Base-by-base conservation (phyloP, 2,113 vertebrate species). In the Holacanthus passer region DNA sequence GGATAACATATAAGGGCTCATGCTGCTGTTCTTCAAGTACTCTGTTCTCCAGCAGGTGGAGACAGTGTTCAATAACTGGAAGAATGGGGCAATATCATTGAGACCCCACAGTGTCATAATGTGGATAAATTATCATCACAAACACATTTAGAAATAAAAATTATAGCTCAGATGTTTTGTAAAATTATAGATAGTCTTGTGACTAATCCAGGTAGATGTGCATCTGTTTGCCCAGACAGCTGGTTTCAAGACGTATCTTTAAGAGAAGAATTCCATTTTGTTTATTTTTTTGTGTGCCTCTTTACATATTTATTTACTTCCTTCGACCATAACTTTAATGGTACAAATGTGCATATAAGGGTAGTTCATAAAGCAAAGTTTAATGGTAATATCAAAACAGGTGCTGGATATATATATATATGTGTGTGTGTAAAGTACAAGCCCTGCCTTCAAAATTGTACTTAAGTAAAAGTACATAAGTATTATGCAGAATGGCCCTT, bases 31-130 rank as follows among this genome's bases (percentile, higher is more conserved):
- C 1, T 3, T 27, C 55, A 13, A 4, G 12, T 2, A 24, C 10
- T 43, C 5, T 32, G 1, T 66, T 45, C 20, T 67, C 77, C 81
- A 83, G 76, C 24, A 83, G 85, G 27, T 52, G 65, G 70, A 62
- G 60, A 71, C 76, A 74, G 39, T 22, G 22, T 19, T 63, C 17
- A 17, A 27, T 32, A 37, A 41, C 55, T 58, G 1, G 3, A 16
- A 35, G 35, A 58, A n/a, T 29, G 9, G 53, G 12, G 37, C 2
- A 22, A 9, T 22, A 5, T 17, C 16, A 11, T 17, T 55, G 7
- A 71, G 35, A 27, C n/a, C 32, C n/a, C n/a, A 19, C 9, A 16
- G n/a, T 16, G 39, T 19, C 7, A 27, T 53, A 24, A 70, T 55
- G 14, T 53, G 48, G 14, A 14, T 53, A 24, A 10, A 39, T 27